Evolutionary conservation across 2,888 invertebrate species (phyloP), one percentile per base, ranked within the genome.

Genomic region (Villa cingulata): DNA sequence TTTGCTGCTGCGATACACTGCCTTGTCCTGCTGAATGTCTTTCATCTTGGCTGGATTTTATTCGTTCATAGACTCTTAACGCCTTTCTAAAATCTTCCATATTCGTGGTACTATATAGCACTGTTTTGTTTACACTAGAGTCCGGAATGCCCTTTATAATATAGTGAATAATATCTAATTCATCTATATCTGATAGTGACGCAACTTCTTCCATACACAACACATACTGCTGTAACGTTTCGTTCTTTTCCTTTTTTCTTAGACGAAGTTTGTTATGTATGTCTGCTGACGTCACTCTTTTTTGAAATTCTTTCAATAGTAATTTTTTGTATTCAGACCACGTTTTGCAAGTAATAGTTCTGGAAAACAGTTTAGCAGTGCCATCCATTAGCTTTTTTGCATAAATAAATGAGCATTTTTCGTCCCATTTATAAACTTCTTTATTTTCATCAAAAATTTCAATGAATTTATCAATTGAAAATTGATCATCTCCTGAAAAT

Each of bases 401-500:
- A 40, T 43, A 51, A 12, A 52, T 41, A 27, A 49, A 49, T 18
- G 38, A 41, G n/a, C 41, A 43, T n/a, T 47, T 46, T 19, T 49
- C 48, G 18, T 48, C 45, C 36, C 50, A 47, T 16, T n/a, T 12
- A 36, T 44, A 41, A 14, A 40, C 42, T 42, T 46, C 42, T 6
- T 40, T 45, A 14, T 36, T 40, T 34, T 49, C 52, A 4, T 52
- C 45, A 32, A 51, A 48, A 36, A 41, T 37, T 44, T 48, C 40
- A 15, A 47, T 41, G 50, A 48, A 49, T 37, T 37, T 46, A 10
- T 43, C 32, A 43, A 52, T 45, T n/a, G 44, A 43, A 44, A 48
- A 50, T n/a, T 48, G 45, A 37, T 52, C 52, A 36, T 52, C 48
- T 23, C 50, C 48, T n/a, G 17, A 47, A 32, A 50, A 52, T 40